These are phyloP conservation scores for Folsomia manolachei DNA, from an alignment of 2,888 invertebrate species.

Conservation along the genomic window DNA sequence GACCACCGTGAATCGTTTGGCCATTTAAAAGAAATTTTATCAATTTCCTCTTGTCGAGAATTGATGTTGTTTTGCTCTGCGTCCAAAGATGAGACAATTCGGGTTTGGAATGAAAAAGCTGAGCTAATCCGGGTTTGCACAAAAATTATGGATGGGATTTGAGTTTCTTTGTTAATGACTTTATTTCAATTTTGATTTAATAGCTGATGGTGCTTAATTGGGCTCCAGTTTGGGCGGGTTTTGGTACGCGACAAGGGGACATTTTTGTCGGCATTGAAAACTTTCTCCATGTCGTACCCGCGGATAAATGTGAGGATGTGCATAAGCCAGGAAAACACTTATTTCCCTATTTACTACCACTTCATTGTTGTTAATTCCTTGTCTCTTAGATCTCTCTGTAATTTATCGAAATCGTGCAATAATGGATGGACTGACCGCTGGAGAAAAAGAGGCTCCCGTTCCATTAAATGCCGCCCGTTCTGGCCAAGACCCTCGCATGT, in stretches of 20 bases:
- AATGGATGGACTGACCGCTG: constrained; percentile 32
- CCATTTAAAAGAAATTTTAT: constrained; percentile 44
- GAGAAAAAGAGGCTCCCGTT: constrained; percentile 32
- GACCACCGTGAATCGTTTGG: constrained; percentile 39
- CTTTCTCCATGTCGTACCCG: constrained; percentile 37
- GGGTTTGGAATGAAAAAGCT: constrained; percentile 46
- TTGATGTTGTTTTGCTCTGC: constrained; percentile 46
- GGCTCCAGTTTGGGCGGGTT: constrained; percentile 39
- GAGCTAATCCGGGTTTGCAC: constrained; percentile 46
- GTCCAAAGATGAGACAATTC: constrained; percentile 45
- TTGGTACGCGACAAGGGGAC: constrained; percentile 46
- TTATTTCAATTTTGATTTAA: not conserved
- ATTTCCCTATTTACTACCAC: not conserved
- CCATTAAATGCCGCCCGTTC: constrained; percentile 35
- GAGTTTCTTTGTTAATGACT: not conserved
- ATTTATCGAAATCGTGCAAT: constrained; percentile 48
- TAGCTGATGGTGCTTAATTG: constrained; percentile 44
- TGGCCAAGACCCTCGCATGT: constrained; percentile 43
- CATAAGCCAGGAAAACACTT: not conserved
- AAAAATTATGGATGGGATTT: not conserved
- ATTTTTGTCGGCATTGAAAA: constrained; percentile 46
- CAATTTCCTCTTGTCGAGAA: constrained; percentile 38
- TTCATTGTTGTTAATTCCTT: too few relatives aligned
- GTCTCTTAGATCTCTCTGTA: constrained; percentile 45
- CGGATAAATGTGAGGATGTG: constrained; percentile 49